phyloP scores from a whole-genome alignment of 1,140 invertebrate species.

The Daktulosphaira vitifoliae region DNA sequence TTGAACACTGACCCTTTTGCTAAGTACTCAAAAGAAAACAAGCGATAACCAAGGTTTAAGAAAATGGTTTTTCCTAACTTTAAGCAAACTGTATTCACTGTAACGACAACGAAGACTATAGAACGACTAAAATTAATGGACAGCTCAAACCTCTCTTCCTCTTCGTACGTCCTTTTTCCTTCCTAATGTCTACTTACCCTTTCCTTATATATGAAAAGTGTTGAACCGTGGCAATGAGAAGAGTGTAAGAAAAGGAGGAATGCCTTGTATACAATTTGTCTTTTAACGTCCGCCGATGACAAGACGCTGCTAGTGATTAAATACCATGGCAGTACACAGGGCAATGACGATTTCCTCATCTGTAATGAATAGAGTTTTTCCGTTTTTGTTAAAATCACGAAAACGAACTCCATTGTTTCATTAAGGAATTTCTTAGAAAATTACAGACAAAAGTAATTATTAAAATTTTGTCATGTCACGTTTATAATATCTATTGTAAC shows the following conservation, averaged over 20 bases:
- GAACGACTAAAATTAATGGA: neutral
- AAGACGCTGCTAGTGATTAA: neutral
- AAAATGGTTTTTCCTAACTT: constrained; percentile 20
- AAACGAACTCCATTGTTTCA: no score
- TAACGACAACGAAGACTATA: constrained; percentile 12
- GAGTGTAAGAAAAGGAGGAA: no score
- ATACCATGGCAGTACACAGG: no score
- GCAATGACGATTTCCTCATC: no score
- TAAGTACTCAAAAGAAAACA: neutral
- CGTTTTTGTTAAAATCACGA: no score
- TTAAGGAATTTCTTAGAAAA: no score
- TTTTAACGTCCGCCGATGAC: neutral
- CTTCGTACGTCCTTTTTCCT: neutral
- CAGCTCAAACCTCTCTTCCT: neutral
- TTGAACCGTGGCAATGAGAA: no score
- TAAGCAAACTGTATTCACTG: neutral
- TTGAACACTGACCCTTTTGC: constrained; percentile 15
- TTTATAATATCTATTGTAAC: no score
- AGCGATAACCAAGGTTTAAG: constrained; percentile 8
- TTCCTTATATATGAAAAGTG: no score
- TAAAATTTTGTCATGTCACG: no score
- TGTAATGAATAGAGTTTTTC: no score
- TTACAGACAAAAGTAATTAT: no score
- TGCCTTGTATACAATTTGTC: neutral
- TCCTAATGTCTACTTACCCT: neutral